A percentile compares a stretch with the other conserved stretches of the same genome.
phyloP scores from a whole-genome alignment of 2,888 invertebrate genomes.

The Halictus ligatus region DNA sequence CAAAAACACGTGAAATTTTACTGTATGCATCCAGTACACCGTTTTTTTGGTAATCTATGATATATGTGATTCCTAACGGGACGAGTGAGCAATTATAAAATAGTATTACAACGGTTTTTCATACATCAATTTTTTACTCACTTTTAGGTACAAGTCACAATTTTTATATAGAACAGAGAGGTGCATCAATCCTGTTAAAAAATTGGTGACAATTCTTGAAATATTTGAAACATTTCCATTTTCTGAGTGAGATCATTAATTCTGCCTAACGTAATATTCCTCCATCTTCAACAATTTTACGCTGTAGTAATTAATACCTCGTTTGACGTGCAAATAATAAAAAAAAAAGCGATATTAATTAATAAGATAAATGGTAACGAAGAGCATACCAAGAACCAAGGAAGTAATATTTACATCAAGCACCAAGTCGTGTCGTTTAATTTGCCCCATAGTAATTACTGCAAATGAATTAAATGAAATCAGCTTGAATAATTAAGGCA shows the following conservation, averaged over 20 bases:
- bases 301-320: background rate
- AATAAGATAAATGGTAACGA: background rate
- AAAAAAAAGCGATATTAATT: background rate
- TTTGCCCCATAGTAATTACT: conserved; percentile 13
- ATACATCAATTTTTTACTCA: too few relatives aligned
- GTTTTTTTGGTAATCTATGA: too few relatives aligned
- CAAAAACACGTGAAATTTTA: background rate
- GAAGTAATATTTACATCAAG: background rate
- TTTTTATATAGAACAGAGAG: too few relatives aligned
- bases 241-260: background rate
- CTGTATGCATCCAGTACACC: too few relatives aligned
- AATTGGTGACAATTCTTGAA: too few relatives aligned
- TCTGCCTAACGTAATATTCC: background rate
- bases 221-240: background rate
- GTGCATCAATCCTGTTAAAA: too few relatives aligned
- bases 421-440: conserved; percentile 18
- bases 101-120: too few relatives aligned
- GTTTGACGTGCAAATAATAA: background rate
- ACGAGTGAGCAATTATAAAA: too few relatives aligned
- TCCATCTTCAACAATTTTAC: background rate
- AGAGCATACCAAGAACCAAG: background rate
- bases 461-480: conserved; percentile 31
- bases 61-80: too few relatives aligned
- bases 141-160: too few relatives aligned
- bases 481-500: conserved; percentile 23